Conservation (phyloP, 2,888 invertebrate species). For the Opisthograptis luteolata region DNA sequence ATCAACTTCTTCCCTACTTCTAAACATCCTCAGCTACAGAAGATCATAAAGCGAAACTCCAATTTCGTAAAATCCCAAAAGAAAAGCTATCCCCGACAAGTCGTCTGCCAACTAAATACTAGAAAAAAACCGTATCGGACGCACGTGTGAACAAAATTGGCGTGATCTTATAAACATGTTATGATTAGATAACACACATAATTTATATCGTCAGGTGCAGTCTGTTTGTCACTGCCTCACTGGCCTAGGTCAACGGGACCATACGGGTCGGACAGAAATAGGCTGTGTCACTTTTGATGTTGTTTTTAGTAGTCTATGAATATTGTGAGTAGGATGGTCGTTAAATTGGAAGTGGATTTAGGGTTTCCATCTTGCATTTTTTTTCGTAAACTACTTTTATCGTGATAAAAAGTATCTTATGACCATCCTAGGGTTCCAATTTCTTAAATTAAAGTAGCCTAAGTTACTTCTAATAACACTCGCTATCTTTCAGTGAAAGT, state of each 20-base stretch:
- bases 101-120: constrained; percentile 8
- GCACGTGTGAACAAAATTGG: constrained; percentile 13
- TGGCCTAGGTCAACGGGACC: constrained; percentile 20
- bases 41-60: too few relatives aligned
- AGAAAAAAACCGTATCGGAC: constrained; percentile 2
- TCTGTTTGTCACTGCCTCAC: constrained; percentile 25
- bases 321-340: background rate
- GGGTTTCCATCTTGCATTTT: background rate
- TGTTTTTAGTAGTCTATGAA: constrained; percentile 9
- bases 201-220: constrained; percentile 28
- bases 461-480: too few relatives aligned
- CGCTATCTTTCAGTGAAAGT: too few relatives aligned
- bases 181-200: constrained; percentile 23
- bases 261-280: constrained; percentile 17
- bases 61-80: too few relatives aligned
- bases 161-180: constrained; percentile 33
- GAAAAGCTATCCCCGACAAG: background rate
- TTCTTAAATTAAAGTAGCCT: too few relatives aligned
- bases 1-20: too few relatives aligned
- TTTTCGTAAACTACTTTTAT: too few relatives aligned
- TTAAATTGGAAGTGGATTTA: background rate
- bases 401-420: too few relatives aligned
- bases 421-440: too few relatives aligned
- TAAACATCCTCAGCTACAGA: too few relatives aligned
- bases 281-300: constrained; percentile 15